phyloP scores from a whole-genome alignment of 2,113 vertebrate genomes.

The Typhlomys cinereus region DNA sequence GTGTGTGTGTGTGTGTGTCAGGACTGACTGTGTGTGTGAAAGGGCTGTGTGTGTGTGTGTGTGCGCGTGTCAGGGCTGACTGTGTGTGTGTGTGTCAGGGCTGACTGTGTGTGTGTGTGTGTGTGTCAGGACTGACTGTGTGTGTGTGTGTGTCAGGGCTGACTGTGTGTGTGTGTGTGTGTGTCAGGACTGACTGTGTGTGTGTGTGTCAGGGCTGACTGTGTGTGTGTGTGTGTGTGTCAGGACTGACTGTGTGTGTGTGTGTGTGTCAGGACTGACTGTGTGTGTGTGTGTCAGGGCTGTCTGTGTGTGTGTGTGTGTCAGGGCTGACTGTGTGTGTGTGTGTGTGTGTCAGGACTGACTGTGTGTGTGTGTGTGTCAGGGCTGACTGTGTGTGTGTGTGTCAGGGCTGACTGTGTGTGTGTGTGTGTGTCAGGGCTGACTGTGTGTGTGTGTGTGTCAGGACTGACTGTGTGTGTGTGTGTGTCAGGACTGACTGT shows the following conservation, averaged over 20 bases:
- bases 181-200: no score
- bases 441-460: background rate
- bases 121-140: no score
- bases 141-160: background rate
- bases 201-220: no score
- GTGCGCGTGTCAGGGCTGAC: no score
- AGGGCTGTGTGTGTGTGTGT: background rate
- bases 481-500: no score
- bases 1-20: background rate
- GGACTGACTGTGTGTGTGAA: background rate
- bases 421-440: background rate
- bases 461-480: no score
- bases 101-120: background rate
- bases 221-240: background rate
- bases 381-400: background rate
- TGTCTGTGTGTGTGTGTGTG: background rate
- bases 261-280: no score
- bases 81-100: background rate
- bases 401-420: no score
- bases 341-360: background rate
- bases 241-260: no score
- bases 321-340: no score
- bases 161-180: background rate
- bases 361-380: background rate
- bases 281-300: background rate